phyloP scores from a whole-genome alignment of 2,113 vertebrate genomes.

The Trochalopteron elliotii region DNA sequence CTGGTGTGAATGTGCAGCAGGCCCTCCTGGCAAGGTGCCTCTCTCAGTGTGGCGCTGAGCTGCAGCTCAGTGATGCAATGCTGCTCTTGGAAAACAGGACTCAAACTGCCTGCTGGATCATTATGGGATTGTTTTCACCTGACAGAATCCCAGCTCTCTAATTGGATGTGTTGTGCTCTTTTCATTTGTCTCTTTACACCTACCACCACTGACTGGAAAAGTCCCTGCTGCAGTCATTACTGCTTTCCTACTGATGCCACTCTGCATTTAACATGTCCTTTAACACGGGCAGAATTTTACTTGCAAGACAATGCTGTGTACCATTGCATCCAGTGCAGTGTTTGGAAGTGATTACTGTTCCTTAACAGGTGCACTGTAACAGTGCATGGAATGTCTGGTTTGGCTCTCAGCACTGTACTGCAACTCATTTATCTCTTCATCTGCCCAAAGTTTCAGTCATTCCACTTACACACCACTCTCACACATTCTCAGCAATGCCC shows the following conservation, averaged over 20 bases:
- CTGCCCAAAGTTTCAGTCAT: background rate
- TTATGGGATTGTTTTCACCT: background rate
- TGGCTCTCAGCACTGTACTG: background rate
- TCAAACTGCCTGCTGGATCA: background rate
- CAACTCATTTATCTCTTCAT: background rate
- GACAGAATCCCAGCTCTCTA: background rate
- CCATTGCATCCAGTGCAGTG: background rate
- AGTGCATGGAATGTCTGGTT: background rate
- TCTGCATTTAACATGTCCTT: background rate
- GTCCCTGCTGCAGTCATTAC: background rate
- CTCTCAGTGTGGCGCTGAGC: background rate
- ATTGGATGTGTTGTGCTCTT: background rate
- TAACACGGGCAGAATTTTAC: background rate
- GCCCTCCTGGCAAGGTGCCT: background rate
- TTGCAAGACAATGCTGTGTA: background rate
- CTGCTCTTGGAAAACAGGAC: background rate
- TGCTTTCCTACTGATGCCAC: background rate
- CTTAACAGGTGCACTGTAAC: background rate
- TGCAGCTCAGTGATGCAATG: background rate
- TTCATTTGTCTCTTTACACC: background rate
- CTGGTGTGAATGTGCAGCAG: background rate
- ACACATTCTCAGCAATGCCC: background rate
- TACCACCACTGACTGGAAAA: background rate
- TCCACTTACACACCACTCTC: background rate
- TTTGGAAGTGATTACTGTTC: background rate